phyloP scores from a whole-genome alignment of 2,113 vertebrate genomes.

The Aspidoscelis tigris region DNA sequence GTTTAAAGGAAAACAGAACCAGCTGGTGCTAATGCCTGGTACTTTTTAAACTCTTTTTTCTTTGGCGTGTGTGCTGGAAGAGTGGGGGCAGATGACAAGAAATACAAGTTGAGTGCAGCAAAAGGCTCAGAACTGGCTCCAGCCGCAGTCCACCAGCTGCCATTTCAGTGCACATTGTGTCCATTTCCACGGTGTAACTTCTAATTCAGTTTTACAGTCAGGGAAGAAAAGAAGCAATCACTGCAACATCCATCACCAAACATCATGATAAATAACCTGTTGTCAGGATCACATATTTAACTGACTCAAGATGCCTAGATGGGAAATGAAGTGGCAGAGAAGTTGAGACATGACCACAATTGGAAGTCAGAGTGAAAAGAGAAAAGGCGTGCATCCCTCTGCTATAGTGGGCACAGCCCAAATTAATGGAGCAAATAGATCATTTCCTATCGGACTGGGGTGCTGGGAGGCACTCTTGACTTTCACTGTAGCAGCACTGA shows the following conservation, averaged over 20 bases:
- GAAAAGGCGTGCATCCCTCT: neutral
- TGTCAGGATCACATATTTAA: conserved; percentile 63
- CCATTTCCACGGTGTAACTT: conserved; percentile 68
- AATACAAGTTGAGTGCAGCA: conserved; percentile 67
- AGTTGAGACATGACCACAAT: neutral
- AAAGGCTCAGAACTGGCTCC: conserved; percentile 61
- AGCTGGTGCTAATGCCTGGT: conserved; percentile 61
- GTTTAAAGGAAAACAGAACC: conserved; percentile 56
- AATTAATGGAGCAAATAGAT: neutral
- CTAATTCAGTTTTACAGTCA: conserved; percentile 73
- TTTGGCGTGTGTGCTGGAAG: conserved; percentile 55
- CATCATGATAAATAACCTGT: conserved; percentile 68
- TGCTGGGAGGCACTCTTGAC: neutral
- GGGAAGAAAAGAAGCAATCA: conserved; percentile 67
- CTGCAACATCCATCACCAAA: conserved; percentile 65
- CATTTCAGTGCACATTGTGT: conserved; percentile 68
- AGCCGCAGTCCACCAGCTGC: conserved; percentile 67
- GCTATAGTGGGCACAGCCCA: neutral
- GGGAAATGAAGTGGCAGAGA: conserved; percentile 27
- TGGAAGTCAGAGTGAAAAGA: conserved; percentile 12
- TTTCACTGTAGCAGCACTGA: neutral
- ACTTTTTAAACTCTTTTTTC: conserved; percentile 50
- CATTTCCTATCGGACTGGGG: neutral
- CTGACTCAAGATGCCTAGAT: conserved; percentile 50
- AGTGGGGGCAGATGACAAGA: conserved; percentile 51